Evolutionary conservation across 2,797 vertebrate species (phyloP), one percentile per base, ranked within the genome.

Genomic region (Apogon talboti): DNA sequence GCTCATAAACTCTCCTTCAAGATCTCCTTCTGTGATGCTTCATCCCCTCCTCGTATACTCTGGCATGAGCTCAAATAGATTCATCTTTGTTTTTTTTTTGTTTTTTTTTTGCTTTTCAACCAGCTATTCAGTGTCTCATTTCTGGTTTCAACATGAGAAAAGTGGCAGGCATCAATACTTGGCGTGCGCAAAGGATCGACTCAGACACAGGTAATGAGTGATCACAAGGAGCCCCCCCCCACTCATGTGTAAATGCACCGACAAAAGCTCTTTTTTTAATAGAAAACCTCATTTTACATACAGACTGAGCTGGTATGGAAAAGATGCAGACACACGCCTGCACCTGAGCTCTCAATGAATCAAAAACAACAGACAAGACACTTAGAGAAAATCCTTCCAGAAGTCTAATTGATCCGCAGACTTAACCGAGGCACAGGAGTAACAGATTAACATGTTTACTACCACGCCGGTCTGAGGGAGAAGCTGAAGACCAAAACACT

Each of bases 381-480:
- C 57, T 68, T 21, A 4, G 41, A 57, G 12, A 14, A 74, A 76
- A 76, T 74, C 73, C 73, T 53, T 40, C 13, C 28, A 8, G 3
- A 52, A 42, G 62, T 67, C 60, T 30, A 47, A 77, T 38, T 46
- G 54, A 79, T 78, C 51, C 47, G 0, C 30, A 35, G 52, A 55
- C 59, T 70, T 50, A 47, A 58, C 11, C 14, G 13, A 2, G 37
- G 43, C 38, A 19, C 41, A 58, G 51, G 51, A 76, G 53, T 30
- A 51, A 74, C 62, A 73, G 73, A 84, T 87, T 81, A 87, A 16
- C 47, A 19, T 51, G 58, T 81, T 86, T 84, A 83, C 75, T 54
- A 50, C 47, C 0, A 19, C 33, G 14, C 44, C 9, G 10, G 51
- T 57, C 54, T 44, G 58, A 71, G 48, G 69, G 46, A 11, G 46